Conservation (phyloP, 2,797 vertebrate genomes). For the Oryzias dopingdopingensis region DNA sequence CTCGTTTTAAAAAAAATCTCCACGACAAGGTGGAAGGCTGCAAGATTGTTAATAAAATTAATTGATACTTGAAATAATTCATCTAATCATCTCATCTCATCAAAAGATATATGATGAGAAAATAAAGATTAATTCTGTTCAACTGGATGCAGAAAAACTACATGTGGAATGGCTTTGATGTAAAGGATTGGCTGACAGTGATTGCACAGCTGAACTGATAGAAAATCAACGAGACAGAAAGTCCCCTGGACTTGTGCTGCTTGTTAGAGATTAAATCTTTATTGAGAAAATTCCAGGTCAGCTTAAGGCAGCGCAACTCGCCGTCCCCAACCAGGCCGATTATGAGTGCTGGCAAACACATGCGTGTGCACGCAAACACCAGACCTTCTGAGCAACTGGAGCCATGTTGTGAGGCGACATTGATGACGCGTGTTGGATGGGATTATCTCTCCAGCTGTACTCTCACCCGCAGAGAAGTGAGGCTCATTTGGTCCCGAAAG, state of each 20-base stretch:
- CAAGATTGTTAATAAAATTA: too few species aligned
- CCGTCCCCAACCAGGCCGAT: conserved; percentile 70
- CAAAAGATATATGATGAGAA: too few species aligned
- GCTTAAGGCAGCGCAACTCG: conserved; percentile 79
- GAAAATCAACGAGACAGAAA: conserved; percentile 10
- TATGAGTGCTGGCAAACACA: conserved; percentile 54
- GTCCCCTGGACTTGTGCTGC: conserved; percentile 60
- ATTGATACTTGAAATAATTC: too few species aligned
- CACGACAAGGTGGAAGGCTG: too few species aligned
- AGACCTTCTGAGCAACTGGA: conserved; percentile 48
- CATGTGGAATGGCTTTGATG: not conserved
- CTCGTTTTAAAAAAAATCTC: too few species aligned
- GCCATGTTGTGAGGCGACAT: conserved; percentile 66
- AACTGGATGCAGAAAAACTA: too few species aligned
- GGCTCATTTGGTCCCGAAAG: conserved; percentile 51
- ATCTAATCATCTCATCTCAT: too few species aligned
- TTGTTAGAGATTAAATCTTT: conserved; percentile 82
- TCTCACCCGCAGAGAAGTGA: conserved; percentile 59
- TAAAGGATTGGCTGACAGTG: conserved; percentile 4
- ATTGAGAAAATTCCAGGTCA: conserved; percentile 88
- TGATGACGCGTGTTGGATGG: conserved; percentile 72
- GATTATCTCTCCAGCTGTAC: conserved; percentile 73
- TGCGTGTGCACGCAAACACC: conserved; percentile 29
- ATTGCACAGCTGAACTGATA: conserved; percentile 19
- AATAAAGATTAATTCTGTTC: too few species aligned